These are phyloP conservation scores for Scaptodrosophila lebanonensis DNA, from an alignment of 1,140 invertebrate genomes.

Conservation along the genomic window DNA sequence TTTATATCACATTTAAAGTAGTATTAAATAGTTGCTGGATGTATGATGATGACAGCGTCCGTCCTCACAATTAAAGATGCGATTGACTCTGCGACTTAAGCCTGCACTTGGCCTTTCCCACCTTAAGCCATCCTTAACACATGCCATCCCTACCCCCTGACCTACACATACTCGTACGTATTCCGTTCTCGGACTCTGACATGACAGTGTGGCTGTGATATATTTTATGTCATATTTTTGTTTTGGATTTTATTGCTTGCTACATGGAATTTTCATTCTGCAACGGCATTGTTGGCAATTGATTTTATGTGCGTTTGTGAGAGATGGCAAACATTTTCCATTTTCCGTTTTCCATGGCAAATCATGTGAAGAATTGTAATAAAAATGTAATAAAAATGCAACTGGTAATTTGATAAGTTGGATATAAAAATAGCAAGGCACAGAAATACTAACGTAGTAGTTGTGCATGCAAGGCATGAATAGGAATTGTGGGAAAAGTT, in stretches of 20 bases:
- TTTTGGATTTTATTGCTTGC: slow-evolving; percentile 28
- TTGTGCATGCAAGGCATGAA: no score
- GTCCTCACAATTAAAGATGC: no score
- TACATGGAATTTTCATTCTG: slow-evolving; percentile 3
- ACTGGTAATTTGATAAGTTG: slow-evolving; percentile 41
- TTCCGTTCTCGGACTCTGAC: background rate
- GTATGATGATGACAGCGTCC: no score
- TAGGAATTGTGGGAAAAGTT: no score
- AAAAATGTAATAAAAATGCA: slow-evolving; percentile 67
- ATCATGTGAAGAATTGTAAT: slow-evolving; percentile 74
- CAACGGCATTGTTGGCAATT: background rate
- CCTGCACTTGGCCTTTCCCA: no score
- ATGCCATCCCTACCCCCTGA: background rate
- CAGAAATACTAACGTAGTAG: no score
- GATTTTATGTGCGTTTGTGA: slow-evolving; percentile 21
- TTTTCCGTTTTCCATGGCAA: slow-evolving; percentile 32
- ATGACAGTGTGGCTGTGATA: background rate
- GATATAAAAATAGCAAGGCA: slow-evolving; percentile 24
- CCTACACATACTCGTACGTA: background rate
- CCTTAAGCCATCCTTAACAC: no score
- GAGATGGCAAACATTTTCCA: background rate
- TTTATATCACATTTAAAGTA: no score
- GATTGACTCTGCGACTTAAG: no score
- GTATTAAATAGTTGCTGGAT: no score
- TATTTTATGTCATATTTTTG: no score